These are phyloP conservation scores for Catocala sponsa DNA, from an alignment of 2,888 invertebrate species.

Conservation along the genomic window DNA sequence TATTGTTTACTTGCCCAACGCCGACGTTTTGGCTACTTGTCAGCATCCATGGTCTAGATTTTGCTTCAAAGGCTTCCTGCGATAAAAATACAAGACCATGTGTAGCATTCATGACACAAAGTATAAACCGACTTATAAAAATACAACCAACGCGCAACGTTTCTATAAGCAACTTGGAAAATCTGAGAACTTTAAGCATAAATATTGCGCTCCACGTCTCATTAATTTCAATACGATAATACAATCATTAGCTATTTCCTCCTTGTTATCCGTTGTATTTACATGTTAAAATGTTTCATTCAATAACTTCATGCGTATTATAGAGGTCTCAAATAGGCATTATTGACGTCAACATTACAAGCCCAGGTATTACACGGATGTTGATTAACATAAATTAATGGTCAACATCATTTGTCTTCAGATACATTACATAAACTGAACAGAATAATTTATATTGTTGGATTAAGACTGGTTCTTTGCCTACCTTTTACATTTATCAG, in stretches of 20 bases:
- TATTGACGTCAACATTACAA: conserved; percentile 48
- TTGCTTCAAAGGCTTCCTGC: too few relatives aligned
- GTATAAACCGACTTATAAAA: too few relatives aligned
- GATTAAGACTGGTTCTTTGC: conserved; percentile 28
- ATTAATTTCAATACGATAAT: conserved; percentile 40
- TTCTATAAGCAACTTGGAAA: too few relatives aligned
- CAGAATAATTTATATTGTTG: conserved; percentile 38
- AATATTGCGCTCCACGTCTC: conserved; percentile 27
- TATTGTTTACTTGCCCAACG: too few relatives aligned
- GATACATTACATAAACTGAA: conserved; percentile 40
- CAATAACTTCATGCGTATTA: conserved; percentile 35
- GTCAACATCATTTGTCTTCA: conserved; percentile 52
- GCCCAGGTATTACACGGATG: conserved; percentile 35
- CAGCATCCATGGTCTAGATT: too few relatives aligned
- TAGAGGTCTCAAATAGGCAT: conserved; percentile 36
- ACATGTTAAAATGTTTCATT: conserved; percentile 46
- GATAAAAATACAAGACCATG: too few relatives aligned
- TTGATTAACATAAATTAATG: conserved; percentile 49
- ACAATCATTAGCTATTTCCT: conserved; percentile 42
- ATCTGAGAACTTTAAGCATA: conserved; percentile 3
- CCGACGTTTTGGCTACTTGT: too few relatives aligned
- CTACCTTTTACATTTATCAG: conserved; percentile 25
- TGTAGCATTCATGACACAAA: too few relatives aligned
- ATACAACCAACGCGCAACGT: too few relatives aligned
- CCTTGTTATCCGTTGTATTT: conserved; percentile 35